Conservation (phyloP, 2,113 vertebrate genomes). For the Benitochromis conjunctus region DNA sequence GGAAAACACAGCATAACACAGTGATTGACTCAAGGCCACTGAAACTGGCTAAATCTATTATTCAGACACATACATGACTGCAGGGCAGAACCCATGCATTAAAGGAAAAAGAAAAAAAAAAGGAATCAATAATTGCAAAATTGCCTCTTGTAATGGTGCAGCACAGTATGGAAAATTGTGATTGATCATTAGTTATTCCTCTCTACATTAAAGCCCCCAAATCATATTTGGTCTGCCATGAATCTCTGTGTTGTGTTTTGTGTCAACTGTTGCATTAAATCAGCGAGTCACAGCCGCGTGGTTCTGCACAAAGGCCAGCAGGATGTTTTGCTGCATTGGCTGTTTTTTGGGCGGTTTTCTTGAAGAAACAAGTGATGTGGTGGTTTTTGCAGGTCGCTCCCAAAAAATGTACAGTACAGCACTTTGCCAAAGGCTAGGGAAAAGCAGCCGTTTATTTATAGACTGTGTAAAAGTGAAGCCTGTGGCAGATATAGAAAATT, state of each 20-base stretch:
- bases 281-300: not conserved
- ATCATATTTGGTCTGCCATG: not conserved
- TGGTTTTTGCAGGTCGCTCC: not conserved
- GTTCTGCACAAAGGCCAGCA: not conserved
- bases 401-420: not conserved
- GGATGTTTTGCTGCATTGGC: not conserved
- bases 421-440: not conserved
- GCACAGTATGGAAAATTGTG: not conserved
- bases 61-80: constrained; percentile 24
- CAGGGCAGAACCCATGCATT: not conserved
- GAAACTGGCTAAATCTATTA: constrained; percentile 41
- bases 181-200: constrained; percentile 1
- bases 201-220: not conserved
- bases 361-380: not conserved
- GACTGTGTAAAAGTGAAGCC: not conserved
- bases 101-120: not conserved
- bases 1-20: constrained; percentile 23
- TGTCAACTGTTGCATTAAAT: not conserved
- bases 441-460: not conserved
- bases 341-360: not conserved
- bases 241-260: not conserved
- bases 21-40: constrained; percentile 39
- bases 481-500: not conserved
- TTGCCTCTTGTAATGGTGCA: not conserved
- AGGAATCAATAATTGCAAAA: constrained; percentile 18